Percentiles rank a stretch among this genome's conserved stretches.
These are phyloP conservation scores for Rhopalosiphum maidis DNA, from an alignment of 1,140 invertebrate genomes.

Conservation along the genomic window DNA sequence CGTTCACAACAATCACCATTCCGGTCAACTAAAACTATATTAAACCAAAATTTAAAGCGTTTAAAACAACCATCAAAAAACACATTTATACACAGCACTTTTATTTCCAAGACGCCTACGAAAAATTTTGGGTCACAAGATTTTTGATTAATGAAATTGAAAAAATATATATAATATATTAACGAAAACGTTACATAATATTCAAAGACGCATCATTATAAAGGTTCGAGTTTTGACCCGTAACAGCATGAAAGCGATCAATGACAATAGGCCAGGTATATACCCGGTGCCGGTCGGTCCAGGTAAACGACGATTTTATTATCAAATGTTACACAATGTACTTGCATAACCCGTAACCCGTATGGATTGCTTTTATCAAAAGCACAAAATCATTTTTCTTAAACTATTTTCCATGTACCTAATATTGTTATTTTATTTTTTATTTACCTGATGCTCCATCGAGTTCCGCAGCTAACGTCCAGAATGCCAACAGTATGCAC, in stretches of 20 bases:
- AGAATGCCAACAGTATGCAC: slow-evolving; percentile 17
- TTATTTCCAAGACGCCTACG: neutral
- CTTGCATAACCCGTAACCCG: neutral
- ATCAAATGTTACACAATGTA: neutral
- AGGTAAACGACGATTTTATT: neutral
- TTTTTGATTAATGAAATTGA: neutral
- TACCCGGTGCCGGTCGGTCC: neutral
- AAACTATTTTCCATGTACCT: neutral
- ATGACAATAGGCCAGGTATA: neutral
- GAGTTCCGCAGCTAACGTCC: slow-evolving; percentile 17
- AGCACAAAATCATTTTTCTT: neutral
- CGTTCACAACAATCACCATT: neutral
- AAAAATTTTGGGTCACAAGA: neutral
- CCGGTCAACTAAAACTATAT: neutral
- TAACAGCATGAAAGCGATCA: neutral
- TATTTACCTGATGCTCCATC: slow-evolving; percentile 44
- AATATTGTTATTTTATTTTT: neutral
- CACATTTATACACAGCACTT: neutral
- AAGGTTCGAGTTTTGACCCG: neutral
- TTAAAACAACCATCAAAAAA: neutral
- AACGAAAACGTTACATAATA: neutral
- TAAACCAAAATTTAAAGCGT: neutral
- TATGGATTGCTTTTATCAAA: neutral
- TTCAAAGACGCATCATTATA: neutral
- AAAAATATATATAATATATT: neutral